phyloP scores from a whole-genome alignment of 2,113 vertebrate species.

The Scalopus aquaticus region DNA sequence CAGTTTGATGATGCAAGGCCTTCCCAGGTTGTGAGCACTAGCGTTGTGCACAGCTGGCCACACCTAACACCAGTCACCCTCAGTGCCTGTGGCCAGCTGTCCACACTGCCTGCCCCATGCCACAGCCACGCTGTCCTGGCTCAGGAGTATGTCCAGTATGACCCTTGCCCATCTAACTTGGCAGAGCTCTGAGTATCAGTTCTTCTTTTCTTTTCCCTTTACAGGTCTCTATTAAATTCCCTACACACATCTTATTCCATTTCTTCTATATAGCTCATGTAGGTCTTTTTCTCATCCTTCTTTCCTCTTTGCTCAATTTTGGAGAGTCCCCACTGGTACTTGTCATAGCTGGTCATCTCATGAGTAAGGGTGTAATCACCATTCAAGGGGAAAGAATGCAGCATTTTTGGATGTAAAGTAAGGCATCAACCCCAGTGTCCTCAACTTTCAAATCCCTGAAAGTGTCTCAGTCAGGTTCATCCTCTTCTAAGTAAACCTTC shows the following conservation, averaged over 20 bases:
- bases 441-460: background rate
- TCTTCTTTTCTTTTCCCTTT: background rate
- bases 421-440: background rate
- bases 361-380: background rate
- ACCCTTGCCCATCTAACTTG: background rate
- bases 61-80: fast-evolving
- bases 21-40: background rate
- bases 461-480: background rate
- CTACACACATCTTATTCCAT: background rate
- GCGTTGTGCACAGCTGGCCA: background rate
- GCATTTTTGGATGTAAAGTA: background rate
- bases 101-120: no score
- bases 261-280: background rate
- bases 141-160: background rate
- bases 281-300: background rate
- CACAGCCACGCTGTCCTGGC: background rate
- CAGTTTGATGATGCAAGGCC: background rate
- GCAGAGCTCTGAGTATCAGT: background rate
- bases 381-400: background rate
- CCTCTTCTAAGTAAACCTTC: background rate
- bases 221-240: background rate
- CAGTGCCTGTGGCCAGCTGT: background rate
- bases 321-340: background rate
- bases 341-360: background rate
- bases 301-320: background rate